Percentiles rank a stretch among this genome's conserved stretches.
Evolutionary conservation across 2,888 invertebrate genomes (phyloP).

Genomic region (Fabriciana adippe): DNA sequence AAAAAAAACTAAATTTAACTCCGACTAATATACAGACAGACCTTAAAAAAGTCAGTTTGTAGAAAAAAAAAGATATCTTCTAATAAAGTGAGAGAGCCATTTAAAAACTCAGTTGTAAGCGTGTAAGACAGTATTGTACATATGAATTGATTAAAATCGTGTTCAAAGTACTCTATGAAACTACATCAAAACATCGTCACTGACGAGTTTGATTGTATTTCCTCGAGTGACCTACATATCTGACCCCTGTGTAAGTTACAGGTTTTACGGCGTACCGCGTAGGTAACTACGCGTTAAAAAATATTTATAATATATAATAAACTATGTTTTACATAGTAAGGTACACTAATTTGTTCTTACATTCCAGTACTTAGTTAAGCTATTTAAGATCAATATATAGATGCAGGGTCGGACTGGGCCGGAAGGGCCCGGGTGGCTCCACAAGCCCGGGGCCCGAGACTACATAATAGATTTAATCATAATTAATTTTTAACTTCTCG

Average conservation of each 20-base stretch:
- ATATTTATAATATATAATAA: neutral
- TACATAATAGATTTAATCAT: too few relatives aligned
- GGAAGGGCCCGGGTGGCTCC: too few relatives aligned
- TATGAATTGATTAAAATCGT: neutral
- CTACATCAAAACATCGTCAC: neutral
- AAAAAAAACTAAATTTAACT: too few relatives aligned
- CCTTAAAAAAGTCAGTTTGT: too few relatives aligned
- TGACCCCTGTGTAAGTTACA: conserved; percentile 14
- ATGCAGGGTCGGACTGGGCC: too few relatives aligned
- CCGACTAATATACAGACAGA: too few relatives aligned
- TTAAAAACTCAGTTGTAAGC: neutral
- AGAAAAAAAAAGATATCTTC: too few relatives aligned
- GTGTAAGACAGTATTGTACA: neutral
- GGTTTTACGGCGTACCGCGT: conserved; percentile 8
- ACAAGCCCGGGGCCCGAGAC: too few relatives aligned
- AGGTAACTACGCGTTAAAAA: neutral
- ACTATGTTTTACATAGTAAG: conserved; percentile 4
- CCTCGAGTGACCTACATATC: conserved; percentile 15
- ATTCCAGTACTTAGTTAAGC: neutral
- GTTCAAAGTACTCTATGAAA: neutral
- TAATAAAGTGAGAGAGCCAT: too few relatives aligned
- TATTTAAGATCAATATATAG: too few relatives aligned
- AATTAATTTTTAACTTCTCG: too few relatives aligned
- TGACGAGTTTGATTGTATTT: conserved; percentile 11
- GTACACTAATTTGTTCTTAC: neutral